These are phyloP conservation scores for Puntigrus tetrazona DNA, from an alignment of 2,113 vertebrate species.

Conservation along the genomic window DNA sequence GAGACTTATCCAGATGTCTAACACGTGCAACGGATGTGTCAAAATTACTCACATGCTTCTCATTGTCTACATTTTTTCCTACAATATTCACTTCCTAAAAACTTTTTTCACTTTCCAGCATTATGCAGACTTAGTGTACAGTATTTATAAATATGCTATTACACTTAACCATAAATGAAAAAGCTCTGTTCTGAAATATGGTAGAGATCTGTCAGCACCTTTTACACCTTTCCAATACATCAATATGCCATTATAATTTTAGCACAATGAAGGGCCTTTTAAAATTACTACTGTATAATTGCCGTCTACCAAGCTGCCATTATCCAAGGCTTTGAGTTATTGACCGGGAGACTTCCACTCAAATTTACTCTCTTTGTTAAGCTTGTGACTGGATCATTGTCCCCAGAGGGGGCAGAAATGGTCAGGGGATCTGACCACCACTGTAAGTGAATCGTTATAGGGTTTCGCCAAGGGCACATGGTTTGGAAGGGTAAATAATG, in stretches of 20 bases:
- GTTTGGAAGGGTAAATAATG: constrained; percentile 29
- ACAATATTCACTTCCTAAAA: not conserved
- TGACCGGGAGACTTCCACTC: constrained; percentile 46
- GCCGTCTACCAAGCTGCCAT: constrained; percentile 45
- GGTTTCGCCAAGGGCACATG: constrained; percentile 34
- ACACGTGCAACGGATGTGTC: not conserved
- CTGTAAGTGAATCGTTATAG: constrained; percentile 30
- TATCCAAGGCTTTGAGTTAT: constrained; percentile 51
- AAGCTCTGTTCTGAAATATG: constrained; percentile 36
- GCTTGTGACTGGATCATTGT: constrained; percentile 25
- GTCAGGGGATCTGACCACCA: constrained; percentile 27
- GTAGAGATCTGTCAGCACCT: constrained; percentile 24
- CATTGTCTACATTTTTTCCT: constrained; percentile 31
- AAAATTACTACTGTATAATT: constrained; percentile 56
- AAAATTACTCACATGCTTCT: not conserved
- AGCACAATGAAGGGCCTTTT: constrained; percentile 46
- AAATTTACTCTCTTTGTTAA: constrained; percentile 32
- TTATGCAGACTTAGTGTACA: not conserved
- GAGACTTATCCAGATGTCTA: not conserved
- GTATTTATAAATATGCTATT: constrained; percentile 15
- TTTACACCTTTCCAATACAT: constrained; percentile 57
- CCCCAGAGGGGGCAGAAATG: constrained; percentile 32
- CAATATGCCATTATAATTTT: constrained; percentile 56
- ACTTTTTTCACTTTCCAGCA: not conserved
- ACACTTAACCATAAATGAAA: constrained; percentile 36